Conservation (phyloP, 2,888 invertebrate species). For the Cryptus viduatorius region DNA sequence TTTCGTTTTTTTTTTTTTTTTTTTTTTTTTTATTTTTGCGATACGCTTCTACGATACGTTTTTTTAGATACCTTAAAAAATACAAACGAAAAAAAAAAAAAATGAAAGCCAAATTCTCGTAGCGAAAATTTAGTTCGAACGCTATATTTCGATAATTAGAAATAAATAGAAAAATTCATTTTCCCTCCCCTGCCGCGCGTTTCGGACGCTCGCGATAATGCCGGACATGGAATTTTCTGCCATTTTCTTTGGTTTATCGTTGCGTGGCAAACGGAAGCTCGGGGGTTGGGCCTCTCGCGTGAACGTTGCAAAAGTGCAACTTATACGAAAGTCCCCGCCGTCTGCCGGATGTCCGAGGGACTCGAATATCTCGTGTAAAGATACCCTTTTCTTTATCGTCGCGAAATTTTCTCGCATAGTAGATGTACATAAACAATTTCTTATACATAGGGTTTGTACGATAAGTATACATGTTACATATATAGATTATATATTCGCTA, state of each 20-base stretch:
- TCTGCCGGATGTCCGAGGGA: slow-evolving; percentile 55
- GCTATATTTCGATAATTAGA: slow-evolving; percentile 12
- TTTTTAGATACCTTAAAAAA: neutral
- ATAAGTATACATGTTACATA: slow-evolving; percentile 66
- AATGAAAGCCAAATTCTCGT: slow-evolving; percentile 9
- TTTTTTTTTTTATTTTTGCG: neutral
- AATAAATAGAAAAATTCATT: neutral
- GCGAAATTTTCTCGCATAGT: slow-evolving; percentile 69
- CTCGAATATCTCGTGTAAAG: slow-evolving; percentile 62
- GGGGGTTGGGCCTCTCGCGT: slow-evolving; percentile 23
- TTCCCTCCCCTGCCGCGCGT: neutral
- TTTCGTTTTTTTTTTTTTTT: neutral
- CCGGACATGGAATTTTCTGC: slow-evolving; percentile 20
- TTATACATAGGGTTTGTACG: slow-evolving; percentile 68
- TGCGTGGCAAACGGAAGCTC: slow-evolving; percentile 66
- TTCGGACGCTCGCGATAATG: slow-evolving; percentile 27
- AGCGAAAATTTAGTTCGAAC: slow-evolving; percentile 11
- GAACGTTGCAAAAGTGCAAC: slow-evolving; percentile 48
- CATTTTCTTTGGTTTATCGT: slow-evolving; percentile 59
- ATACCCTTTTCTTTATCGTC: slow-evolving; percentile 42
- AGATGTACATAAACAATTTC: slow-evolving; percentile 67
- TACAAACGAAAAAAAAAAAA: neutral
- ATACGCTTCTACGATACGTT: neutral
- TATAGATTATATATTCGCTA: slow-evolving; percentile 64
- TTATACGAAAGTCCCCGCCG: slow-evolving; percentile 24